Conservation (phyloP, 2,113 vertebrate species). For the Ia io region DNA sequence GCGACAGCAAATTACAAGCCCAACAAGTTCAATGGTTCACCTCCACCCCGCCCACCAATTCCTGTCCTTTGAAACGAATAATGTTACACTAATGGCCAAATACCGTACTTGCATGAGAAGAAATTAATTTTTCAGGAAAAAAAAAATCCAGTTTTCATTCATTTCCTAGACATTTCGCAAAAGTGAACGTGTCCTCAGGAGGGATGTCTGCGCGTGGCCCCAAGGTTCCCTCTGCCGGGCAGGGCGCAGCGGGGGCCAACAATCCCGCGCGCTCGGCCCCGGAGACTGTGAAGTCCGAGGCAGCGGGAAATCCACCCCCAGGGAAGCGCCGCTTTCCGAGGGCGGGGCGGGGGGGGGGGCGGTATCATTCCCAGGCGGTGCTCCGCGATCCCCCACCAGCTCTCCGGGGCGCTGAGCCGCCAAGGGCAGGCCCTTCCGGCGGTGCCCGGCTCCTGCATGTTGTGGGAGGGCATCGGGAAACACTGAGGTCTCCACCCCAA, state of each 20-base stretch:
- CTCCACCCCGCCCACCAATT: conserved; percentile 42
- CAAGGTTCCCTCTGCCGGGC: not conserved
- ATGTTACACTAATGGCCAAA: not conserved
- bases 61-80: conserved; percentile 37
- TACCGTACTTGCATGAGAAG: not conserved
- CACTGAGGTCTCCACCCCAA: not conserved
- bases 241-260: not conserved
- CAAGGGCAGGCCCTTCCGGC: not conserved
- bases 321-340: not conserved
- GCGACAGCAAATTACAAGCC: not conserved
- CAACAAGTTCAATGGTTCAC: conserved; percentile 22
- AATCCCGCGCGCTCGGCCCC: not conserved
- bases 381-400: not conserved
- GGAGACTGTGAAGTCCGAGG: not conserved
- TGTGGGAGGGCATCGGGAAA: not conserved
- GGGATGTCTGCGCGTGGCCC: not conserved
- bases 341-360: no score
- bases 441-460: not conserved
- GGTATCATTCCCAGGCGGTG: not conserved
- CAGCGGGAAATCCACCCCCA: not conserved
- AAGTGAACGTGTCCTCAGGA: not conserved
- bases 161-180: conserved; percentile 33
- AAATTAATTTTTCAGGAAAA: not conserved
- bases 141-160: conserved; percentile 51
- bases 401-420: not conserved